Evolutionary conservation across 1,140 invertebrate genomes (phyloP).

Genomic region (Drosophila santomea): DNA sequence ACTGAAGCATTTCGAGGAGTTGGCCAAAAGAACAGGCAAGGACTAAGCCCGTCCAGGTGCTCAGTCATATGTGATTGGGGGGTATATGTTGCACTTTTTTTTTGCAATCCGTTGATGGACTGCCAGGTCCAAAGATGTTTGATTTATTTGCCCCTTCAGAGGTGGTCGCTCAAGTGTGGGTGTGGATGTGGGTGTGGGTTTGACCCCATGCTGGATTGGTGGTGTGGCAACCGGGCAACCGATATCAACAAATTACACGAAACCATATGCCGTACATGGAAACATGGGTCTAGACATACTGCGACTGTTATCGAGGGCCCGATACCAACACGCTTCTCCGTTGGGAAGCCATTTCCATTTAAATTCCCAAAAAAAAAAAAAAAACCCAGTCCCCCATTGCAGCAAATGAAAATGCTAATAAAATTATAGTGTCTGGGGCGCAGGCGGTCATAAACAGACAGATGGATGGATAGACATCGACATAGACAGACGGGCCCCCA

Average conservation of each 20-base stretch:
- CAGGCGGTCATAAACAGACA: conserved; percentile 17
- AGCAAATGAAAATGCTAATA: conserved; percentile 68
- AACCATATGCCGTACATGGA: conserved; percentile 27
- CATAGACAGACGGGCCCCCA: not conserved
- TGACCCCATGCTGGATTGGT: not conserved
- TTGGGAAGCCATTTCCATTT: no score
- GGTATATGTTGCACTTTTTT: conserved; percentile 13
- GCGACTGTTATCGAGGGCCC: not conserved
- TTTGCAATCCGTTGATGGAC: conserved; percentile 27
- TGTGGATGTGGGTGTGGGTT: not conserved
- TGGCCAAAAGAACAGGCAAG: conserved; percentile 16
- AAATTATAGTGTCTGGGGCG: conserved; percentile 65
- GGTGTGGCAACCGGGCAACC: conserved; percentile 41
- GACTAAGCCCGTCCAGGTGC: conserved; percentile 7
- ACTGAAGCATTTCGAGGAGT: conserved; percentile 16
- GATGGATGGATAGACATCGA: not conserved
- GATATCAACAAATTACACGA: conserved; percentile 60
- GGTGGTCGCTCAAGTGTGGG: conserved; percentile 13
- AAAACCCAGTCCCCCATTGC: not conserved
- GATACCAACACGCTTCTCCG: not conserved
- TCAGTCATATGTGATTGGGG: conserved; percentile 19
- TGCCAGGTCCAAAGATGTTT: conserved; percentile 40
- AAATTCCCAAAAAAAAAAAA: no score
- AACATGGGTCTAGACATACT: conserved; percentile 14
- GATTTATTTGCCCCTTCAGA: conserved; percentile 12